phyloP scores from a whole-genome alignment of 2,888 invertebrate species.

The Sycophila texana region DNA sequence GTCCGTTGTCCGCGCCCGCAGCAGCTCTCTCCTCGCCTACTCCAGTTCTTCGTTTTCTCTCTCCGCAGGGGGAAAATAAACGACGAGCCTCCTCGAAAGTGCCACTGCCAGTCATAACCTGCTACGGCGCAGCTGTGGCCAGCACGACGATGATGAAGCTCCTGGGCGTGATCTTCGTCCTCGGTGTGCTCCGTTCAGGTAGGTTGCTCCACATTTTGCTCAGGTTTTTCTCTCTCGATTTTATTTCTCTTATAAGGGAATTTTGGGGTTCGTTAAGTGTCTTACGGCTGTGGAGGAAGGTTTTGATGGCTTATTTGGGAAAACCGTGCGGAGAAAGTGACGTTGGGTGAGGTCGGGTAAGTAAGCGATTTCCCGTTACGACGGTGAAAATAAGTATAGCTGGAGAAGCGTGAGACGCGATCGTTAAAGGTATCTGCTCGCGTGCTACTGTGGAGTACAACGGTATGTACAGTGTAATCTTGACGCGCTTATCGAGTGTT shows the following conservation, averaged over 20 bases:
- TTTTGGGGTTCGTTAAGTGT: no score
- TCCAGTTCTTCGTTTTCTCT: neutral
- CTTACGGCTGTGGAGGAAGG: no score
- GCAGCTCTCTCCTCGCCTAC: neutral
- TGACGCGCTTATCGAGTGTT: no score
- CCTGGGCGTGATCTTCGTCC: conserved; percentile 37
- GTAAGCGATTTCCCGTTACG: neutral
- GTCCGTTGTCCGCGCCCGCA: neutral
- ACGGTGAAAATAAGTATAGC: no score
- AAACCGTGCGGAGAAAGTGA: conserved; percentile 7
- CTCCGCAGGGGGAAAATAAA: neutral
- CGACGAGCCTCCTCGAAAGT: no score
- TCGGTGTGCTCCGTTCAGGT: conserved; percentile 41
- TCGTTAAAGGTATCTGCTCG: neutral
- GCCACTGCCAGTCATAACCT: neutral
- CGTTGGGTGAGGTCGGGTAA: neutral
- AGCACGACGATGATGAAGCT: conserved; percentile 26
- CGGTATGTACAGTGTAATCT: no score
- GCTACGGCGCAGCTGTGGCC: neutral
- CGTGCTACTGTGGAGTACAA: no score
- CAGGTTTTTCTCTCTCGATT: no score
- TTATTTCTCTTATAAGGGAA: no score
- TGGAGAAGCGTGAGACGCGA: neutral
- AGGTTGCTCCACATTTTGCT: neutral
- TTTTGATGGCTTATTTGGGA: no score